phyloP scores from a whole-genome alignment of 92 coral and sea anemone species.

The Umimayanthus chanpuru region DNA sequence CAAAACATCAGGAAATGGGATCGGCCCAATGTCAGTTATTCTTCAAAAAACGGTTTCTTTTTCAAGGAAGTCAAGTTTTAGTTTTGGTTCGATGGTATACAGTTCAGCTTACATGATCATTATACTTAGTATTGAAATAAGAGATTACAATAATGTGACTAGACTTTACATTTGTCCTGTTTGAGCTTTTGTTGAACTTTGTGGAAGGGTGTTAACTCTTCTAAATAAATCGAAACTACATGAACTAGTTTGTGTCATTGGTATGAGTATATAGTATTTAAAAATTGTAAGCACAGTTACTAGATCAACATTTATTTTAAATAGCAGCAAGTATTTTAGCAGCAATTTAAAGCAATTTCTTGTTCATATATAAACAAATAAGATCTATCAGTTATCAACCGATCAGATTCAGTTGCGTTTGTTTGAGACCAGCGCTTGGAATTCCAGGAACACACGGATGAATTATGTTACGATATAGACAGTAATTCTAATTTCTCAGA shows the following conservation, averaged over 20 bases:
- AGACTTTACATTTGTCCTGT: no score
- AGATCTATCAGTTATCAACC: not conserved
- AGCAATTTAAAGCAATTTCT: not conserved
- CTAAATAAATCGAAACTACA: no score
- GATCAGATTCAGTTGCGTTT: not conserved
- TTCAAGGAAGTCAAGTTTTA: not conserved
- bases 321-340: not conserved
- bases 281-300: no score
- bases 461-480: not conserved
- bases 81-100: not conserved
- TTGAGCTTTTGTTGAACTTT: no score
- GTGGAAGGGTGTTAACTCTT: no score
- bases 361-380: no score
- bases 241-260: no score
- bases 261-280: no score
- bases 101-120: not conserved
- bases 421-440: not conserved
- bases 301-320: not conserved
- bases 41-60: not conserved
- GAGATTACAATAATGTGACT: no score
- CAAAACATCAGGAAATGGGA: not conserved
- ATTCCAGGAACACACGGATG: slow-evolving; percentile 35
- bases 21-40: not conserved
- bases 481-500: not conserved
- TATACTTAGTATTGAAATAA: no score